Conservation (phyloP, 2,888 invertebrate genomes). For the Xanthia icteritia region DNA sequence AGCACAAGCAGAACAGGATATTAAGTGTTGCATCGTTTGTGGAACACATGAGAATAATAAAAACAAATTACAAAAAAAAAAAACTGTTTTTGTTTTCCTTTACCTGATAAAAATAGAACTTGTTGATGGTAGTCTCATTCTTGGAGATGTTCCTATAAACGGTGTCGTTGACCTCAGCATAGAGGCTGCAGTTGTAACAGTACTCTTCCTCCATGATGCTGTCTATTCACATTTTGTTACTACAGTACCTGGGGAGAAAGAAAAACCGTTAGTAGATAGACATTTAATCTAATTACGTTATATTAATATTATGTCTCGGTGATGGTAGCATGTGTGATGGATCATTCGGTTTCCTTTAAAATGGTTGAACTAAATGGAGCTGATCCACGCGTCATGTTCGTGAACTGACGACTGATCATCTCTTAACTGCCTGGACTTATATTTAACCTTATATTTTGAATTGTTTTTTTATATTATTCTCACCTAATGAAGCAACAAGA, state of each 20-base stretch:
- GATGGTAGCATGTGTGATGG: neutral
- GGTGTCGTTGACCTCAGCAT: slow-evolving; percentile 76
- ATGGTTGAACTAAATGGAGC: neutral
- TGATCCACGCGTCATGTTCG: neutral
- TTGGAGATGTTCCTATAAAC: slow-evolving; percentile 71
- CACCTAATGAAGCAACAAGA: too few relatives aligned
- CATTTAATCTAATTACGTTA: neutral
- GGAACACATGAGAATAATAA: neutral
- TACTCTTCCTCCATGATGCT: slow-evolving; percentile 79
- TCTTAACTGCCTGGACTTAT: too few relatives aligned
- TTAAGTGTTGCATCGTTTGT: neutral
- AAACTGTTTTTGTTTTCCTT: neutral
- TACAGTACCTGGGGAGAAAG: slow-evolving; percentile 70
- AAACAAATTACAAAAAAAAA: too few relatives aligned
- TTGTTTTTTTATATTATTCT: too few relatives aligned
- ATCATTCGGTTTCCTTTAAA: neutral
- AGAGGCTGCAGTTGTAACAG: slow-evolving; percentile 81
- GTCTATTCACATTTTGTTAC: slow-evolving; percentile 80
- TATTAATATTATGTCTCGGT: neutral
- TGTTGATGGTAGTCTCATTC: slow-evolving; percentile 88
- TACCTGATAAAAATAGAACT: slow-evolving; percentile 89
- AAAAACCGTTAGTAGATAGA: neutral
- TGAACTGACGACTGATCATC: too few relatives aligned
- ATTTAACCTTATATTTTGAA: too few relatives aligned
- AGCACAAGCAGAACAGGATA: neutral